Base-by-base conservation (phyloP, 2,797 vertebrate species). In the Phyllotis vaccarum region DNA sequence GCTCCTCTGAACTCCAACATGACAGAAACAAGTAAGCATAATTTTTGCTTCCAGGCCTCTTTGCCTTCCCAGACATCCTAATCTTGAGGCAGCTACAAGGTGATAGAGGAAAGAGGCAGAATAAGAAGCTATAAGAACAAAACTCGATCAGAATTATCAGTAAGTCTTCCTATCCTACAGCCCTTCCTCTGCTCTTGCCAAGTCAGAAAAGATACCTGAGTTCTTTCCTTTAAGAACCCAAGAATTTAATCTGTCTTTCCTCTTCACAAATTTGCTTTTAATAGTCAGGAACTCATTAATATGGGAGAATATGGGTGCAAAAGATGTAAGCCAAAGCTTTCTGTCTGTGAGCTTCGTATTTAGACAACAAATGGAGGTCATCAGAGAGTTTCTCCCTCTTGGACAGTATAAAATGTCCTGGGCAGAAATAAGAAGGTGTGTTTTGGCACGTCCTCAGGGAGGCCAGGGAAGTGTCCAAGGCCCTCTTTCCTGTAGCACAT, bases 191-290 rank as follows among this genome's bases (percentile, higher is more conserved):
- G 10, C 11, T 27, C 10, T 66, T 82, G 17, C 13, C 1, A 21
- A 21, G 37, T 2, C 43, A 93, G n/a, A 70, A 24, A 0, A 49
- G 11, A 11, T 3, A 74, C 2, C 29, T n/a, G 62, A 7, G 0
- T 16, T 74, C 43, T 68, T 13, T 54, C 19, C n/a, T 76, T 91
- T 81, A 86, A 60, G 40, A 96, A 89, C 37, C 16, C 7, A 88
- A 72, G 6, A 37, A 70, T 79, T 72, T 86, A 76, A 37, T 87
- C 40, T 89, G 27, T 86, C 68, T 93, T 93, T 74, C 72, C 43
- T 89, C 0, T 37, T 62, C 17, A 24, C 11, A 93, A 72, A 80
- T 10, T 91, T 78, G 89, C 52, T 86, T 95, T 90, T 93, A 96
- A 85, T 5, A 76, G 24, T 17, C 11, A 43, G 19, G n/a, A 95